Percentiles rank a stretch among this genome's conserved stretches.
These are phyloP conservation scores for Meta bourneti DNA, from an alignment of 2,888 invertebrate species.

Conservation along the genomic window DNA sequence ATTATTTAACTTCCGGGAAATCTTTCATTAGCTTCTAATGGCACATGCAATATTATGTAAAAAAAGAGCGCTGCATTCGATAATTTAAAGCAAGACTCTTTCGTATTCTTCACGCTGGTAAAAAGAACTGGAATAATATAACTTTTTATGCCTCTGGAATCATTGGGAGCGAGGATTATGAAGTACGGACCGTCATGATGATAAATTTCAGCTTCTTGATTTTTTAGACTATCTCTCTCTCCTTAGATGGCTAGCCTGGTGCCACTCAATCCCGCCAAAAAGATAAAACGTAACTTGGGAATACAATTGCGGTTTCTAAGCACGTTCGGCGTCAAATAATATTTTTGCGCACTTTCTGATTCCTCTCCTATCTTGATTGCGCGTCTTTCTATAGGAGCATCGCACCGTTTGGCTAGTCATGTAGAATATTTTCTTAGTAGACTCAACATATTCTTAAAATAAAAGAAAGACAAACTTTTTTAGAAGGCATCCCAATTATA, in stretches of 20 bases:
- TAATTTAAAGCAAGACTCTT: no score
- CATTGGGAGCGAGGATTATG: constrained; percentile 14
- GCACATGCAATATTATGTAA: no score
- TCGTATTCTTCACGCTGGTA: no score
- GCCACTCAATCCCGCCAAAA: background rate
- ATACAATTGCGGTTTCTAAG: background rate
- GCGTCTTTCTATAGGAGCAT: background rate
- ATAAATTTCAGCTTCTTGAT: constrained; percentile 8
- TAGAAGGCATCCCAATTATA: background rate
- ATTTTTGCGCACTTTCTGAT: background rate
- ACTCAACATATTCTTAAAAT: background rate
- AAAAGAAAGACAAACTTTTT: background rate
- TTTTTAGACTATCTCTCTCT: background rate
- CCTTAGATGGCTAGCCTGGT: background rate
- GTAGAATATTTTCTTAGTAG: background rate
- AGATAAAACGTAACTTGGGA: background rate
- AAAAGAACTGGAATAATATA: constrained; percentile 8
- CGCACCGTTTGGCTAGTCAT: background rate
- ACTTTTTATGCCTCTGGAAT: constrained; percentile 15
- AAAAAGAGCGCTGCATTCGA: no score
- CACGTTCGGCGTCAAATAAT: background rate
- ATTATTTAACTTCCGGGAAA: no score
- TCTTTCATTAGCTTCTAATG: no score
- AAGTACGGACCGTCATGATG: constrained; percentile 1
- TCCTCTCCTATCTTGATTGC: background rate